Evolutionary conservation across 2,113 vertebrate species (phyloP).

Genomic region (Poecile atricapillus): DNA sequence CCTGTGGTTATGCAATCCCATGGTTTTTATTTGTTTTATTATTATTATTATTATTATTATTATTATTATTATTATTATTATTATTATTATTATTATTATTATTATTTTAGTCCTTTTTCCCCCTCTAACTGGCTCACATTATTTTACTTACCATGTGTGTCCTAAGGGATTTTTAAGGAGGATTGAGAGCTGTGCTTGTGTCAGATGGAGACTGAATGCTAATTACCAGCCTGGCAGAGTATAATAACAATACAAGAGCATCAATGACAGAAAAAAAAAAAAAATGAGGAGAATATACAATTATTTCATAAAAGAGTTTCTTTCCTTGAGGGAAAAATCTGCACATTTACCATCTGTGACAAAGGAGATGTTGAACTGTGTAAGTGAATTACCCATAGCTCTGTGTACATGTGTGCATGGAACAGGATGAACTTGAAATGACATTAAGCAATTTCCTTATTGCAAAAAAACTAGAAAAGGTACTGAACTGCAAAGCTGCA

Average conservation of each 20-base stretch:
- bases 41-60: background rate
- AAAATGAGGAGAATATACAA: conserved; percentile 68
- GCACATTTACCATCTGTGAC: conserved; percentile 68
- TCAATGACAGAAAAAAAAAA: conserved; percentile 52
- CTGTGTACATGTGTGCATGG: conserved; percentile 36
- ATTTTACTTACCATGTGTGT: conserved; percentile 22
- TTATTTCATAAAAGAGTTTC: conserved; percentile 73
- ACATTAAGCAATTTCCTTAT: conserved; percentile 69
- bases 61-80: background rate
- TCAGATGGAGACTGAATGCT: conserved; percentile 62
- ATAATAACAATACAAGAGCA: conserved; percentile 67
- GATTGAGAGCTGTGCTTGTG: conserved; percentile 53
- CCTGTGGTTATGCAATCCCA: background rate
- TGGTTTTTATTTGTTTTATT: background rate
- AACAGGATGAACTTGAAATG: conserved; percentile 71
- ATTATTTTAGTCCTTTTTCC: background rate
- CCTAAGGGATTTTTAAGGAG: conserved; percentile 59
- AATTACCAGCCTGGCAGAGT: conserved; percentile 68
- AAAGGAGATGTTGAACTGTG: conserved; percentile 61
- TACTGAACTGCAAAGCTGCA: conserved; percentile 36
- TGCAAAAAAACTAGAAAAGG: conserved; percentile 44
- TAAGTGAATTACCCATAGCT: conserved; percentile 64
- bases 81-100: background rate
- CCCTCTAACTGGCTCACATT: background rate
- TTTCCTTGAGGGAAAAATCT: conserved; percentile 70